A percentile compares a stretch with the other conserved stretches of the same genome.
Evolutionary conservation across 2,888 invertebrate genomes (phyloP).

Genomic region (Saturnia pavonia): DNA sequence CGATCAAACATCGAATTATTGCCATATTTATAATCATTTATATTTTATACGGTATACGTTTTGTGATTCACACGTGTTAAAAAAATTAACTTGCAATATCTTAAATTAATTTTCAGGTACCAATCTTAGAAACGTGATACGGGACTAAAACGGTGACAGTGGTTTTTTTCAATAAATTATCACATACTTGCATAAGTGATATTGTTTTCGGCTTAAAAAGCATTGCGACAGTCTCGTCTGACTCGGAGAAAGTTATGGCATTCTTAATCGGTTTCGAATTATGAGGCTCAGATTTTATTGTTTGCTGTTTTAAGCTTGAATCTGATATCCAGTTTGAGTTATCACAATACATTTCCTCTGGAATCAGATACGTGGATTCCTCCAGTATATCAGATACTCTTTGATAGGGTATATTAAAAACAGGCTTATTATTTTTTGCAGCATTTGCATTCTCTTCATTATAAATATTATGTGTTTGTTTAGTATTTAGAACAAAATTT

Average conservation of each 20-base stretch:
- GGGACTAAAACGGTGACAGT: constrained; percentile 54
- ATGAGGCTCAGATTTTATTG: constrained; percentile 32
- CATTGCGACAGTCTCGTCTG: constrained; percentile 43
- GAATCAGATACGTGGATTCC: constrained; percentile 34
- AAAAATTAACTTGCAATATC: background rate
- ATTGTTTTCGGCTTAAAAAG: constrained; percentile 52
- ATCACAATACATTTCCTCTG: constrained; percentile 28
- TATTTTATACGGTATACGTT: too few relatives aligned
- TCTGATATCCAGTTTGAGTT: constrained; percentile 28
- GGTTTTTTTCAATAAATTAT: constrained; percentile 51
- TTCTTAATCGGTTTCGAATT: constrained; percentile 32
- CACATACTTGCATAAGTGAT: constrained; percentile 46
- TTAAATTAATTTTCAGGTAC: background rate
- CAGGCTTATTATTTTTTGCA: constrained; percentile 15
- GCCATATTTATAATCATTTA: too few relatives aligned
- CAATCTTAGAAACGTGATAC: constrained; percentile 46
- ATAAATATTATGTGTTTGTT: background rate
- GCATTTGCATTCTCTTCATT: constrained; percentile 4
- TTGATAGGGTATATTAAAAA: constrained; percentile 52
- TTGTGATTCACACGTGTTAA: too few relatives aligned
- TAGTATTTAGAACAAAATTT: background rate
- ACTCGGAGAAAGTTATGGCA: constrained; percentile 35
- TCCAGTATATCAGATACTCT: constrained; percentile 49
- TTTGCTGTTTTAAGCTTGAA: constrained; percentile 24
- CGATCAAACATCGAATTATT: too few relatives aligned